Conservation (phyloP, 1,140 invertebrate species). For the Choristoneura fumiferana region DNA sequence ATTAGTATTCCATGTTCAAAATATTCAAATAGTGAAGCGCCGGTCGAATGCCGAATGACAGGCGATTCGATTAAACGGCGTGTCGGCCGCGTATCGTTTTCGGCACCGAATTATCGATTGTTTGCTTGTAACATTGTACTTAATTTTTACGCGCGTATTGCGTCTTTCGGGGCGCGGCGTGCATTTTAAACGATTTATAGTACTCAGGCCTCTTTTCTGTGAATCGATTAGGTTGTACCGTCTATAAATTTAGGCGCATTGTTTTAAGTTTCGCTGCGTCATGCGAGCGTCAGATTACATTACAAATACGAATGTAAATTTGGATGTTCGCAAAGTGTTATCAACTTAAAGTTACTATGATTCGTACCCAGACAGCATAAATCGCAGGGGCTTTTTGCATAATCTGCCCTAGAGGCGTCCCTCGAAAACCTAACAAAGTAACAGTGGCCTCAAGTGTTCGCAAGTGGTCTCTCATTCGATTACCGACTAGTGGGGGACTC, state of each 20-base stretch:
- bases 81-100: slow-evolving; percentile 27
- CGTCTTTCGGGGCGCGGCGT: slow-evolving; percentile 30
- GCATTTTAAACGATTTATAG: slow-evolving; percentile 42
- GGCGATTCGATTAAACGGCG: slow-evolving; percentile 27
- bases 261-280: slow-evolving; percentile 12
- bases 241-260: not conserved
- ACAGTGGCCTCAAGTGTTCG: slow-evolving; percentile 59
- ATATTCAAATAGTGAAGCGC: slow-evolving; percentile 64
- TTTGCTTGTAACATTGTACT: slow-evolving; percentile 29
- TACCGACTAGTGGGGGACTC: slow-evolving; percentile 64
- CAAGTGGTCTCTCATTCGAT: slow-evolving; percentile 71
- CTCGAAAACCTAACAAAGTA: slow-evolving; percentile 69
- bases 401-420: slow-evolving; percentile 35
- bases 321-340: not conserved
- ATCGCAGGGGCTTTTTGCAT: slow-evolving; percentile 35
- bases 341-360: not conserved
- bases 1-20: slow-evolving; percentile 55
- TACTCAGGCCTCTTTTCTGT: slow-evolving; percentile 19
- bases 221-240: slow-evolving; percentile 17
- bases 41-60: slow-evolving; percentile 49
- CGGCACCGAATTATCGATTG: slow-evolving; percentile 31
- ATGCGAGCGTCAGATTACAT: not conserved
- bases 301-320: not conserved
- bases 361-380: slow-evolving; percentile 27
- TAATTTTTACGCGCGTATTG: slow-evolving; percentile 29